phyloP scores from a whole-genome alignment of 2,113 vertebrate species.

The Grus americana region DNA sequence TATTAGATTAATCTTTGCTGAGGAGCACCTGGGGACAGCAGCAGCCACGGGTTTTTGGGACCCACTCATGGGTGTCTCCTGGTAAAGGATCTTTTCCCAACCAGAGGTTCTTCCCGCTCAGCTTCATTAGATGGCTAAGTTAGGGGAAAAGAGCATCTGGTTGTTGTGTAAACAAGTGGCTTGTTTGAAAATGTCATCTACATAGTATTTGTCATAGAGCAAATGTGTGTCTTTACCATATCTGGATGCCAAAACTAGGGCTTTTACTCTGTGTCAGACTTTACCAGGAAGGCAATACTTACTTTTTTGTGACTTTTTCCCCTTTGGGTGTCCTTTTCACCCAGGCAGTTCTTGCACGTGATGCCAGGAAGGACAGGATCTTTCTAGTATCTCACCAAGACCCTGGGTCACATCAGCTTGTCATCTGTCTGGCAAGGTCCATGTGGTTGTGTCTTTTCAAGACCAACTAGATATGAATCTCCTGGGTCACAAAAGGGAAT shows the following conservation, averaged over 20 bases:
- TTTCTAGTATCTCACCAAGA: not conserved
- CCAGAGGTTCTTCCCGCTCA: not conserved
- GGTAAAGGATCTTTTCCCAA: not conserved
- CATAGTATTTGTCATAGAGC: not conserved
- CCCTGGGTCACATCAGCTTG: not conserved
- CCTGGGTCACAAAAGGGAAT: not conserved
- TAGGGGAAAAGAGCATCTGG: constrained; percentile 51
- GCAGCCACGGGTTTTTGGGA: not conserved
- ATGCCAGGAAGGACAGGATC: not conserved
- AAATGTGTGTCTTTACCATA: not conserved
- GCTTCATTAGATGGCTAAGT: constrained; percentile 37
- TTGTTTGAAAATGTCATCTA: not conserved
- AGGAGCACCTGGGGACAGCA: constrained; percentile 49
- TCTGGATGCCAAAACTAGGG: not conserved
- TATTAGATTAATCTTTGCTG: not conserved
- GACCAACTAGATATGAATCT: rapidly evolving
- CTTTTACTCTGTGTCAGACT: not conserved
- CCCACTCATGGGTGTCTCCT: constrained; percentile 26
- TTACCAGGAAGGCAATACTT: not conserved
- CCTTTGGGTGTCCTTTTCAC: not conserved
- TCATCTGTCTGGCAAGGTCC: not conserved
- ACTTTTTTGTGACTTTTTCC: not conserved
- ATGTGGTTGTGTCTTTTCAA: not conserved
- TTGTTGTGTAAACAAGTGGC: not conserved
- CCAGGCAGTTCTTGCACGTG: not conserved